Conservation (phyloP, 2,797 vertebrate species). For the Schizothorax lantsangensis region DNA sequence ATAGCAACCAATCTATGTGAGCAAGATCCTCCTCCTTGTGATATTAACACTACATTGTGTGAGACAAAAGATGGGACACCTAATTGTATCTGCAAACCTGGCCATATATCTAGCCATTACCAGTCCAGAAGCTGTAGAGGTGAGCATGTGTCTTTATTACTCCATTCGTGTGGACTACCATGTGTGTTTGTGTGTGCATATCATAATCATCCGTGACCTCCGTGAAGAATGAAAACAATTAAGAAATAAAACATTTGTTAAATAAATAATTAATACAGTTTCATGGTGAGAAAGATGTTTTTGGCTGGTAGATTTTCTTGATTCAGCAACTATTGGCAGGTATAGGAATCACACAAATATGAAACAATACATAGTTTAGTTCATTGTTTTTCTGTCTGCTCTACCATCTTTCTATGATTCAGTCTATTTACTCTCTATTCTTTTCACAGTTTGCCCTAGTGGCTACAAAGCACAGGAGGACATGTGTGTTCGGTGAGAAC, state of each 20-base stretch:
- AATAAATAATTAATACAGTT: neutral
- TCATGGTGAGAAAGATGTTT: neutral
- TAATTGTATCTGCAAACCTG: constrained; percentile 69
- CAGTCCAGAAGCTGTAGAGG: constrained; percentile 72
- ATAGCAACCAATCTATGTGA: constrained; percentile 60
- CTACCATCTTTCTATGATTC: neutral
- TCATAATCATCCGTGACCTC: neutral
- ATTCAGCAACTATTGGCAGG: neutral
- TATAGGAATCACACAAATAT: neutral
- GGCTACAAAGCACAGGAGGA: constrained; percentile 62
- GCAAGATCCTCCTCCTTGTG: constrained; percentile 62
- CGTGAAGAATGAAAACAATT: neutral
- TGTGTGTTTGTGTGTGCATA: neutral
- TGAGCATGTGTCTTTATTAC: constrained; percentile 55
- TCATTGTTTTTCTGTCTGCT: neutral
- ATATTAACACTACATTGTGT: constrained; percentile 62
- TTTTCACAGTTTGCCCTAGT: constrained; percentile 74
- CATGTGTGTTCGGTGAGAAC: constrained; percentile 71
- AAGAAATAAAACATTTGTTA: neutral
- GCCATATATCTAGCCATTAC: constrained; percentile 66
- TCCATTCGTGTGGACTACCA: neutral
- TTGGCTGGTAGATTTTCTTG: neutral
- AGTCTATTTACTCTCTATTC: constrained; percentile 6
- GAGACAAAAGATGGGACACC: accelerated
- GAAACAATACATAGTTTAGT: neutral